A percentile compares a stretch with the other conserved stretches of the same genome.
Evolutionary conservation across 2,797 vertebrate genomes (phyloP).

Genomic region (Prionace glauca): DNA sequence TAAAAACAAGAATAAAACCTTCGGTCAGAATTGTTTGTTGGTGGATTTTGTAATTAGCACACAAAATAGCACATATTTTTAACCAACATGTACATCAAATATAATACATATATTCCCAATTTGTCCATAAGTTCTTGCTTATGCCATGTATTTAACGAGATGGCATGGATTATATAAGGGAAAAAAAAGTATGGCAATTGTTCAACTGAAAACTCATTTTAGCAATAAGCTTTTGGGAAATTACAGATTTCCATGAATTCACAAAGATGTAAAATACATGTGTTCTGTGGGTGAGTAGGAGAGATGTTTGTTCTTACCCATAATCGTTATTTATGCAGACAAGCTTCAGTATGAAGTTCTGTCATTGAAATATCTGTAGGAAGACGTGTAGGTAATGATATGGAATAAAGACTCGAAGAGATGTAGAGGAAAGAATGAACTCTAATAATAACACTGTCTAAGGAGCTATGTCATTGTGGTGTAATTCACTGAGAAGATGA

Average conservation of each 20-base stretch:
- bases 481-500: too few relatives aligned
- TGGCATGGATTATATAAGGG: not conserved
- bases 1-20: not conserved
- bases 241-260: not conserved
- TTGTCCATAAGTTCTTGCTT: not conserved
- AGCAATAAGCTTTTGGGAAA: not conserved
- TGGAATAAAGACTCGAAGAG: too few relatives aligned
- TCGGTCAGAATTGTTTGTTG: not conserved
- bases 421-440: too few relatives aligned
- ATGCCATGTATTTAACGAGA: not conserved
- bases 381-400: too few relatives aligned
- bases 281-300: too few relatives aligned
- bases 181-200: not conserved
- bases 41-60: not conserved
- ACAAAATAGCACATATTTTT: not conserved
- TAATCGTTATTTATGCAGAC: not conserved
- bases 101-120: not conserved
- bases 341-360: not conserved
- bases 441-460: too few relatives aligned
- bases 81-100: not conserved
- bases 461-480: too few relatives aligned
- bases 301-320: not conserved
- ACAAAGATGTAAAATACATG: not conserved
- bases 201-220: not conserved
- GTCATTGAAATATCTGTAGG: not conserved